Percentiles rank a stretch among this genome's conserved stretches.
These are phyloP conservation scores for Drosophila willistoni DNA, from an alignment of 1,140 invertebrate species.

Conservation along the genomic window DNA sequence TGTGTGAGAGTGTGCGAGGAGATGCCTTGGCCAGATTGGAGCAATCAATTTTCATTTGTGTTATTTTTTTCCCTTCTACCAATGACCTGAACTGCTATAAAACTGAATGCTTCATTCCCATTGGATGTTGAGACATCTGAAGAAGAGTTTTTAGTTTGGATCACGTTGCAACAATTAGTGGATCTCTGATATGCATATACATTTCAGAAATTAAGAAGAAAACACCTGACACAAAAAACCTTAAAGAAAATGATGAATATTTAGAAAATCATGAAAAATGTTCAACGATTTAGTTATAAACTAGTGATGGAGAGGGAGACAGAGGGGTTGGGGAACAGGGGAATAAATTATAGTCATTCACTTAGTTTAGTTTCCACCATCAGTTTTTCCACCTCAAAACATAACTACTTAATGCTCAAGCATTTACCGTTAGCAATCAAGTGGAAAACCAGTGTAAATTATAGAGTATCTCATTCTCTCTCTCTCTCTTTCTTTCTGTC, in stretches of 20 bases:
- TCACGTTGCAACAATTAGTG: slow-evolving; percentile 12
- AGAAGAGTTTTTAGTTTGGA: slow-evolving; percentile 6
- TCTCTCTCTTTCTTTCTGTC: no score
- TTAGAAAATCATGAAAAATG: not conserved
- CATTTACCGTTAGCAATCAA: slow-evolving; percentile 67
- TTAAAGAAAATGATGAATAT: slow-evolving; percentile 46
- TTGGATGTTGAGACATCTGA: slow-evolving; percentile 45
- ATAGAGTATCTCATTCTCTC: slow-evolving; percentile 37
- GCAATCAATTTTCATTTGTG: slow-evolving; percentile 64
- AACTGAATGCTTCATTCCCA: slow-evolving; percentile 55
- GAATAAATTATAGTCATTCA: slow-evolving; percentile 7
- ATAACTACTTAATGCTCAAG: slow-evolving; percentile 49
- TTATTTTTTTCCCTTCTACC: slow-evolving; percentile 25
- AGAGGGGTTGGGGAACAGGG: not conserved
- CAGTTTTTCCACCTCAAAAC: slow-evolving; percentile 16
- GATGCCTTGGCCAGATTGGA: slow-evolving; percentile 69
- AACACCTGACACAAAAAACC: slow-evolving; percentile 7
- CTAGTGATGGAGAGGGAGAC: not conserved
- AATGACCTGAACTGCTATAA: slow-evolving; percentile 59
- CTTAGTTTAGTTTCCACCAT: slow-evolving; percentile 32
- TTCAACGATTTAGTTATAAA: not conserved
- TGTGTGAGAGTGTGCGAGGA: slow-evolving; percentile 34
- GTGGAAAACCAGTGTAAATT: slow-evolving; percentile 64
- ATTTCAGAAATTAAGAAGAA: slow-evolving; percentile 11
- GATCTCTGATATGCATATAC: slow-evolving; percentile 14